Conservation (phyloP, 2,888 invertebrate species). For the Dugesia japonica region DNA sequence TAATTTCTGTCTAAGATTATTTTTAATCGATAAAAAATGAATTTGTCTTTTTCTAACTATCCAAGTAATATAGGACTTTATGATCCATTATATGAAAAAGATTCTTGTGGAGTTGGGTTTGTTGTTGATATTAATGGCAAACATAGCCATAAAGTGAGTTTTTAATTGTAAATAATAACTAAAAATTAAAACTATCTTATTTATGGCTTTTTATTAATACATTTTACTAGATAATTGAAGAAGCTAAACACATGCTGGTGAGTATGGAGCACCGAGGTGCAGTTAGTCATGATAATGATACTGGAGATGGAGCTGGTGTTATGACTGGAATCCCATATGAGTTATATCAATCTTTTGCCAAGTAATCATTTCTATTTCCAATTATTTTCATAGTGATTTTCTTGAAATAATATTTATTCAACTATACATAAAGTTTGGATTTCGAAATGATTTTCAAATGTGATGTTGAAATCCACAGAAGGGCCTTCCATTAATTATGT, state of each 20-base stretch:
- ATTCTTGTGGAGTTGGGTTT: slow-evolving; percentile 96
- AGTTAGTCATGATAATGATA: slow-evolving; percentile 95
- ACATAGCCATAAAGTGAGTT: slow-evolving; percentile 62
- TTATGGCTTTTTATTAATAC: too few species aligned
- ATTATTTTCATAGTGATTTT: too few species aligned
- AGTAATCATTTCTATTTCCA: slow-evolving; percentile 24
- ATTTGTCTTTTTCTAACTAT: slow-evolving; percentile 37
- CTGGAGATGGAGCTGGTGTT: slow-evolving; percentile 94
- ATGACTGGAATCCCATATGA: slow-evolving; percentile 86
- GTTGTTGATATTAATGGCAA: slow-evolving; percentile 92
- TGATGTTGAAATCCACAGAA: too few species aligned
- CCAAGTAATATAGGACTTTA: slow-evolving; percentile 58
- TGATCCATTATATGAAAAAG: slow-evolving; percentile 81
- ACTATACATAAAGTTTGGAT: too few species aligned
- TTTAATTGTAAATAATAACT: too few species aligned
- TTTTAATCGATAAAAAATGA: not conserved
- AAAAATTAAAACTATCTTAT: too few species aligned
- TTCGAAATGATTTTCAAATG: too few species aligned
- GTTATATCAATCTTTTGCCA: slow-evolving; percentile 52
- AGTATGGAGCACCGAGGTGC: slow-evolving; percentile 99
- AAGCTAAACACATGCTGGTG: slow-evolving; percentile 79
- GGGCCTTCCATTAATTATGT: too few species aligned
- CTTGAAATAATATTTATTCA: too few species aligned
- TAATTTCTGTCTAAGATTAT: not conserved
- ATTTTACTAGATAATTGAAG: slow-evolving; percentile 68